Evolutionary conservation across 1,140 invertebrate species (phyloP).

Genomic region (Drosophila suzukii): DNA sequence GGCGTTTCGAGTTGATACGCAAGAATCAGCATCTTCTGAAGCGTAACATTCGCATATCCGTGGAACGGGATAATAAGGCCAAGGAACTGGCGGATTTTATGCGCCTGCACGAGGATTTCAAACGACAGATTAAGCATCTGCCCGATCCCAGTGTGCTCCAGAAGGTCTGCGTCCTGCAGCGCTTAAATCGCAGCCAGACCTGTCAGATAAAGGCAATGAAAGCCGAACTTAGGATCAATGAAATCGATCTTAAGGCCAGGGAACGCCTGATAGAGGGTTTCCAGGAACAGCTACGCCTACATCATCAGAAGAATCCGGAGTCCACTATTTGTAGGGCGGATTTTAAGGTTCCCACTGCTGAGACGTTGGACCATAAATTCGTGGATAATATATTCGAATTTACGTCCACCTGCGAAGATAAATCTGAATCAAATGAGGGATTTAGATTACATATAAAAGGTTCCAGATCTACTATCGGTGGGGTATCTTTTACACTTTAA

Average conservation of each 20-base stretch:
- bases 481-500: slow-evolving; percentile 8
- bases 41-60: slow-evolving; percentile 42
- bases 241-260: slow-evolving; percentile 68
- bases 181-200: slow-evolving; percentile 53
- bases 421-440: background rate
- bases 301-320: background rate
- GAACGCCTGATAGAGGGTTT: slow-evolving; percentile 57
- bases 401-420: background rate
- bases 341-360: no score
- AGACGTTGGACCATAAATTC: background rate
- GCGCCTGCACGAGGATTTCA: slow-evolving; percentile 30
- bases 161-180: slow-evolving; percentile 46
- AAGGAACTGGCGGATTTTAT: slow-evolving; percentile 15
- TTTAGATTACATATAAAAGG: background rate
- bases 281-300: slow-evolving; percentile 38
- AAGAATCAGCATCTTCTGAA: slow-evolving; percentile 89
- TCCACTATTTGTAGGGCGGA: background rate
- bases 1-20: slow-evolving; percentile 87
- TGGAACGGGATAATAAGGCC: slow-evolving; percentile 28
- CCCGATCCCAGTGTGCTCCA: slow-evolving; percentile 21
- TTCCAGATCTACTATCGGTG: background rate
- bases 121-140: slow-evolving; percentile 24
- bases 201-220: slow-evolving; percentile 61
- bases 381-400: slow-evolving; percentile 6
- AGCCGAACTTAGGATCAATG: slow-evolving; percentile 71